phyloP scores from a whole-genome alignment of 2,888 invertebrate species.

The Mycalesis mineus region DNA sequence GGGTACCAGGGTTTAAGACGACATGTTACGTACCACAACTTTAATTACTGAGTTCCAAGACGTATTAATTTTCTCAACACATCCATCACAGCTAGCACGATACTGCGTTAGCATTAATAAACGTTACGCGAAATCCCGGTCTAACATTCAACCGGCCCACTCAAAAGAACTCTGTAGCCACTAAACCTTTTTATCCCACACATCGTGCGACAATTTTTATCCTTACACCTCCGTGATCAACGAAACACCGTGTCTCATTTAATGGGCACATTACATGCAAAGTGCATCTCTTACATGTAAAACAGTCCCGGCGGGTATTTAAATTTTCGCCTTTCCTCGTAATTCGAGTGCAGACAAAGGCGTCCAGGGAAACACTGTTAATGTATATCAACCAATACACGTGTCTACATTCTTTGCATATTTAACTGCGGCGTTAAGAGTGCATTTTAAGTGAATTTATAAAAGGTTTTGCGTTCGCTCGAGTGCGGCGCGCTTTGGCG shows the following conservation, averaged over 20 bases:
- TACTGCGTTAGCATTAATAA: not conserved
- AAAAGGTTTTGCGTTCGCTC: constrained; percentile 3
- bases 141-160: not conserved
- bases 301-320: constrained; percentile 71
- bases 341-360: constrained; percentile 74
- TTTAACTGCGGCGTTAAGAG: constrained; percentile 19
- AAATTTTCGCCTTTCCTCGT: constrained; percentile 73
- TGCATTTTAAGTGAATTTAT: constrained; percentile 17
- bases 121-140: not conserved
- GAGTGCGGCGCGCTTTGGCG: not conserved
- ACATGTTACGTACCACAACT: too few relatives aligned
- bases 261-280: constrained; percentile 69
- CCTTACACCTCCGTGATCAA: constrained; percentile 31
- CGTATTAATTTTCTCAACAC: too few relatives aligned
- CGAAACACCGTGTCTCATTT: constrained; percentile 53
- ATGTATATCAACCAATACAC: constrained; percentile 59
- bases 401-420: constrained; percentile 33
- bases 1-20: too few relatives aligned
- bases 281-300: constrained; percentile 77
- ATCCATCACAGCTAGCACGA: too few relatives aligned
- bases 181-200: not conserved
- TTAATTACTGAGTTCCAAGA: too few relatives aligned
- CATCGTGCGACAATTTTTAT: constrained; percentile 20
- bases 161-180: not conserved
- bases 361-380: constrained; percentile 63